A percentile compares a stretch with the other conserved stretches of the same genome.
Evolutionary conservation across 2,797 vertebrate genomes (phyloP).

Genomic region (Parotocinclus haroldoi): DNA sequence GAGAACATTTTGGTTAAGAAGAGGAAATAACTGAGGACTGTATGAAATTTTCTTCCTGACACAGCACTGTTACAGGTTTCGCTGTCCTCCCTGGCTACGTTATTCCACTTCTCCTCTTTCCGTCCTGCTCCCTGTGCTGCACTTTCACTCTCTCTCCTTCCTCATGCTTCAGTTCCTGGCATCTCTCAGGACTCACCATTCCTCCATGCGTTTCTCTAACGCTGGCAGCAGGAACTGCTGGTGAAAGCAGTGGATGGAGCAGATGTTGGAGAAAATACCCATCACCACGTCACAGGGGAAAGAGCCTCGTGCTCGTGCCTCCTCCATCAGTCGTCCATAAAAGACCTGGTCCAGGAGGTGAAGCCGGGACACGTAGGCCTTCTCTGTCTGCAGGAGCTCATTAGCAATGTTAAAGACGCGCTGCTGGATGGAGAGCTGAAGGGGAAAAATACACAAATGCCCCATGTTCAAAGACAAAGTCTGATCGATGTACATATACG

Average conservation of each 20-base stretch:
- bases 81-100: neutral
- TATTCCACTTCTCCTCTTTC: neutral
- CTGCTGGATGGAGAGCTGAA: slow-evolving; percentile 82
- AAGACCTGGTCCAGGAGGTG: slow-evolving; percentile 92
- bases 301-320: slow-evolving; percentile 79
- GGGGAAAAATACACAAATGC: slow-evolving; percentile 28
- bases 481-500: no score
- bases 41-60: slow-evolving; percentile 1
- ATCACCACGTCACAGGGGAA: slow-evolving; percentile 86
- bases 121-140: neutral
- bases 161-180: no score
- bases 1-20: neutral
- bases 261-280: slow-evolving; percentile 91
- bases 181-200: slow-evolving; percentile 74
- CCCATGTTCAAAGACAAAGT: no score
- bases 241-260: slow-evolving; percentile 90
- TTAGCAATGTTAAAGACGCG: slow-evolving; percentile 89
- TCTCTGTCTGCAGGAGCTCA: slow-evolving; percentile 87
- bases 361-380: slow-evolving; percentile 83
- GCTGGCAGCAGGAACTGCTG: slow-evolving; percentile 89
- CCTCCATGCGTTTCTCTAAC: slow-evolving; percentile 89
- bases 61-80: no score
- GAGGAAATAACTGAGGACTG: neutral
- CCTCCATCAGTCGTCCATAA: slow-evolving; percentile 83
- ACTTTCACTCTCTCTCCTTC: neutral